Evolutionary conservation across 2,888 invertebrate genomes (phyloP).

Genomic region (Catocala fraxini): DNA sequence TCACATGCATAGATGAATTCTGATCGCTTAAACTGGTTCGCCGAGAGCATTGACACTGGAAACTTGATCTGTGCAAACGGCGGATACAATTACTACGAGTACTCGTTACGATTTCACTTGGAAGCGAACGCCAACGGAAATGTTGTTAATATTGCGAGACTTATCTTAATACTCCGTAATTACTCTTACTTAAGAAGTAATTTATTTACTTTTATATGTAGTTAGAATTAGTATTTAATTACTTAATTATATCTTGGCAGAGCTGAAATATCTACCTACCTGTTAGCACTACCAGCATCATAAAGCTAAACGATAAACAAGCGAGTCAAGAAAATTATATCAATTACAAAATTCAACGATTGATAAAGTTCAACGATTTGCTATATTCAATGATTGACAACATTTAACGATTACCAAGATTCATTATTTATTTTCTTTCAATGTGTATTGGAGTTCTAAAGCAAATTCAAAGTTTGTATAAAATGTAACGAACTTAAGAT

Average conservation of each 20-base stretch:
- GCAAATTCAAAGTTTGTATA: too few relatives aligned
- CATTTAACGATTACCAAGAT: too few relatives aligned
- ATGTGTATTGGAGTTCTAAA: too few relatives aligned
- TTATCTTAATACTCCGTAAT: conserved; percentile 4
- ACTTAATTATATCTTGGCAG: neutral
- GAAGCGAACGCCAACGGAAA: conserved; percentile 33
- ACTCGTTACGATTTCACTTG: conserved; percentile 40
- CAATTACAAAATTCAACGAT: too few relatives aligned
- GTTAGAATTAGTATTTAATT: neutral
- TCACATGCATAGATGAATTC: conserved; percentile 35
- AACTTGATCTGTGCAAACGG: conserved; percentile 35
- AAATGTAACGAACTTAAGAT: conserved; percentile 6
- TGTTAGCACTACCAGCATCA: too few relatives aligned
- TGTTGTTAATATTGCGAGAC: conserved; percentile 20
- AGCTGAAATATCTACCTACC: too few relatives aligned
- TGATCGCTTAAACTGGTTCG: conserved; percentile 43
- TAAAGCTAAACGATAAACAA: too few relatives aligned
- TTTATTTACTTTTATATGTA: neutral
- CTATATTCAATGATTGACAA: too few relatives aligned
- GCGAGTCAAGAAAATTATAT: too few relatives aligned
- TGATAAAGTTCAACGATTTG: too few relatives aligned
- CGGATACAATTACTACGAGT: conserved; percentile 33
- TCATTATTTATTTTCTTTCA: too few relatives aligned
- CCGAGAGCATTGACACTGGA: conserved; percentile 49
- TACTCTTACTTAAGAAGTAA: neutral